Conservation (phyloP, 2,888 invertebrate genomes). For the Sclerodermus sp. region DNA sequence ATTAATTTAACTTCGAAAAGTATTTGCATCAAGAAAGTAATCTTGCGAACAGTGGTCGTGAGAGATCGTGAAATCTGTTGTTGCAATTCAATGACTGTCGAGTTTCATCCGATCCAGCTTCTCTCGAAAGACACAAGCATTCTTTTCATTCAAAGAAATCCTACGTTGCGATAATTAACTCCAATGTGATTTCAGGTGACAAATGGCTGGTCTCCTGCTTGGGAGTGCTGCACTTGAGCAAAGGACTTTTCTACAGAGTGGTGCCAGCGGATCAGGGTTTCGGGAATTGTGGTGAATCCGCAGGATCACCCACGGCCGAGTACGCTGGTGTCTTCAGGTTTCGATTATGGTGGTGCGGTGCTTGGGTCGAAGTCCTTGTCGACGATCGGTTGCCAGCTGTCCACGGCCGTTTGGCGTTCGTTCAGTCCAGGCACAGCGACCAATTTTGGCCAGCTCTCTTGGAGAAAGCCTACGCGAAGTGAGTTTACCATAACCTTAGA, state of each 20-base stretch:
- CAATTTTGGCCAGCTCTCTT: slow-evolving; percentile 88
- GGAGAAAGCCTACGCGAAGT: slow-evolving; percentile 93
- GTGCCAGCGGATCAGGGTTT: slow-evolving; percentile 89
- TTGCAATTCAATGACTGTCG: too few species aligned
- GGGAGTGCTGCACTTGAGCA: slow-evolving; percentile 80
- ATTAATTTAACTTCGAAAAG: too few species aligned
- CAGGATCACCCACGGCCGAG: slow-evolving; percentile 50
- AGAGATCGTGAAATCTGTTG: too few species aligned
- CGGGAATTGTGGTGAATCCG: slow-evolving; percentile 58
- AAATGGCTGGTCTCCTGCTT: slow-evolving; percentile 89
- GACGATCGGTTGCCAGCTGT: slow-evolving; percentile 89
- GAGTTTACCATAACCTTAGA: slow-evolving; percentile 48
- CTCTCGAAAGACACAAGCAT: too few species aligned
- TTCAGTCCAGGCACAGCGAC: slow-evolving; percentile 77
- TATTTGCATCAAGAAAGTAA: too few species aligned
- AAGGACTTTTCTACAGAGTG: slow-evolving; percentile 87
- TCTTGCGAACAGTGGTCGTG: too few species aligned
- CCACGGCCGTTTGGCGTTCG: slow-evolving; percentile 81
- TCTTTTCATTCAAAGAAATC: too few species aligned
- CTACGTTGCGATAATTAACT: too few species aligned
- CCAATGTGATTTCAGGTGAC: slow-evolving; percentile 67
- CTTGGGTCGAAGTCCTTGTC: slow-evolving; percentile 87
- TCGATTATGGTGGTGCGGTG: slow-evolving; percentile 91
- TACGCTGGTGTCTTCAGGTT: slow-evolving; percentile 85
- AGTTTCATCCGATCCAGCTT: too few species aligned